A percentile compares a stretch with the other conserved stretches of the same genome.
phyloP scores from a whole-genome alignment of 2,113 vertebrate species.

The Chelonoidis abingdonii region DNA sequence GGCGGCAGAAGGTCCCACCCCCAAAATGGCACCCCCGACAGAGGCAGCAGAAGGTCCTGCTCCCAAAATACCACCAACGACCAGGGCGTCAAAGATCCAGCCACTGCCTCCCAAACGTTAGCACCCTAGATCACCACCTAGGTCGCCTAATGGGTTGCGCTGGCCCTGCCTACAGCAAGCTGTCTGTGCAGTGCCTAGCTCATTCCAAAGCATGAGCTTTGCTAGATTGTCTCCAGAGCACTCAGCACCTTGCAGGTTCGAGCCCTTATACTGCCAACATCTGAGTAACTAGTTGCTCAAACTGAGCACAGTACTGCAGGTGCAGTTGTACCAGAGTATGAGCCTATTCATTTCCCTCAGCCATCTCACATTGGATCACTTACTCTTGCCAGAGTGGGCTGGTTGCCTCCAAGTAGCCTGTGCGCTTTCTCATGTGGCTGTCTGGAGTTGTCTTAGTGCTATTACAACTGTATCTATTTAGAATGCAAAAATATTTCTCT shows the following conservation, averaged over 20 bases:
- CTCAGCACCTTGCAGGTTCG: not conserved
- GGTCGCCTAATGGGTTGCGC: too few relatives aligned
- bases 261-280: too few relatives aligned
- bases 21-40: too few relatives aligned
- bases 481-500: not conserved
- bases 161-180: not conserved
- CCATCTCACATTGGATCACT: not conserved
- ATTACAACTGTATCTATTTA: not conserved
- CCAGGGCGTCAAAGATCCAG: too few relatives aligned
- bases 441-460: not conserved
- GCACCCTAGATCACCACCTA: too few relatives aligned
- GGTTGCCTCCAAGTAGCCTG: not conserved
- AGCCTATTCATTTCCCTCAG: too few relatives aligned
- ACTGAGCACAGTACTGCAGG: not conserved
- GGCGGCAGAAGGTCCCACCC: too few relatives aligned
- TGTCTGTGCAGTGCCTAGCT: not conserved
- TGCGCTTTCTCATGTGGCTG: not conserved
- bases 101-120: too few relatives aligned
- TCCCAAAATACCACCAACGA: too few relatives aligned
- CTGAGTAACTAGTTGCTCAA: not conserved
- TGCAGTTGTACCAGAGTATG: too few relatives aligned
- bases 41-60: too few relatives aligned
- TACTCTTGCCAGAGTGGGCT: not conserved
- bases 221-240: not conserved
- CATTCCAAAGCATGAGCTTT: not conserved